Evolutionary conservation across 2,113 vertebrate genomes (phyloP), one percentile per base, ranked within the genome.

Genomic region (Hipposideros armiger): DNA sequence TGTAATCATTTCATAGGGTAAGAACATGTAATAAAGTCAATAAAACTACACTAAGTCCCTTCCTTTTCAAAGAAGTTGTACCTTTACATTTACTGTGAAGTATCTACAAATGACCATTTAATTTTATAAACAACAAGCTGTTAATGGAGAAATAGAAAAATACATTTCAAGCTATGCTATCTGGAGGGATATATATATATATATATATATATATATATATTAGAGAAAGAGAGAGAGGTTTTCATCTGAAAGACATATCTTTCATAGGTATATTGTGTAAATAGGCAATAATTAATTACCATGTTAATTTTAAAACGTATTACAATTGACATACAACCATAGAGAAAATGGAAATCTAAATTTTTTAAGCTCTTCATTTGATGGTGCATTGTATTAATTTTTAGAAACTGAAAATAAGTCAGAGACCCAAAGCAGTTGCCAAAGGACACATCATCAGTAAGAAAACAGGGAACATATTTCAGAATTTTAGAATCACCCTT

Each of bases 131-230:
- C 73, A n/a, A 78, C 22, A 69, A 69, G 58, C 32, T 4, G 1
- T 77, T 91, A 89, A 78, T 80, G 54, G 32, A 82, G 9, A 94
- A 73, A 60, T 50, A 76, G 3, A 88, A 87, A 90, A 80, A 81
- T 91, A 60, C 3, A 74, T 70, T 88, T 89, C n/a, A 52, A 85
- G 45, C 9, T 84, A 62, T 45, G 40, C 32, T 20, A 30, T 62
- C 60, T 62, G 36, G 36, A 36, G 36, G 54, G 54, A 56, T 56
- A 56, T 56, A 56, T 5, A 56, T 20, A 56, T 56, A 56, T 8
- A 24, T 60, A 26, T 60, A 60, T 22, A 54, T n/a, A 36, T 36
- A 36, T 36, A 36, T 36, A 36, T 36, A 36, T 36, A 2, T 36
- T 36, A 36, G 36, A 36, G 36, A 36, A 2, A 36, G 36, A 36